Base-by-base conservation (phyloP, 2,113 vertebrate species). In the Strigops habroptila region DNA sequence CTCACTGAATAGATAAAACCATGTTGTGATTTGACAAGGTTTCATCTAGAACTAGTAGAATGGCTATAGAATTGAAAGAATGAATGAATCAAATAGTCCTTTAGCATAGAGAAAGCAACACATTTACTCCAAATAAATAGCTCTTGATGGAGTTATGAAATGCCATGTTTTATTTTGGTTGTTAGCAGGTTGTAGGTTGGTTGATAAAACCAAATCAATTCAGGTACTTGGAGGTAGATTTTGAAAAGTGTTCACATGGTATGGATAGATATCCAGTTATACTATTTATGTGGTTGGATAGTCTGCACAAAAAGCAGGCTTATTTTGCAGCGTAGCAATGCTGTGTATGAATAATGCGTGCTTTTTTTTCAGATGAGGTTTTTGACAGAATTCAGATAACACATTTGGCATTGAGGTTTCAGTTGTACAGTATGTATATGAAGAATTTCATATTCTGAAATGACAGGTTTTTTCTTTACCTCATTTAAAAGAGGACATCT, bases 401-500 rank as follows among this genome's bases (percentile, higher is more conserved):
- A 59, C 35, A 27, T 93, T 90, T 82, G 53, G 65, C 62, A 35
- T 31, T 81, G 64, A 37, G 55, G 87, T 90, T 96, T 91, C 76
- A 60, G 83, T 94, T 95, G 62, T 90, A 69, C 55, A 59, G 92
- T 91, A 57, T 69, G 64, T 70, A 82, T 88, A 74, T 7, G 44
- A 86, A 97, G 89, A 97, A 90, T 86, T 97, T 86, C 64, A 78
- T 96, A 86, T 85, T 79, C 86, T 95, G 91, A 95, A 98, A 90
- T 86, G 92, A 55, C 79, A 96, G 60, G 1, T 8, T 93, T 91
- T 97, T 97, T 55, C 55, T 76, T 81, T 77, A 52, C 80, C 90
- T 97, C 83, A 70, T 95, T 97, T 97, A 78, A 96, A 97, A 97
- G 43, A 90, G 85, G 80, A 93, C 88, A 97, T 97, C 92, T 97